phyloP scores from a whole-genome alignment of 2,888 invertebrate genomes.

The Dinocampus coccinellae region DNA sequence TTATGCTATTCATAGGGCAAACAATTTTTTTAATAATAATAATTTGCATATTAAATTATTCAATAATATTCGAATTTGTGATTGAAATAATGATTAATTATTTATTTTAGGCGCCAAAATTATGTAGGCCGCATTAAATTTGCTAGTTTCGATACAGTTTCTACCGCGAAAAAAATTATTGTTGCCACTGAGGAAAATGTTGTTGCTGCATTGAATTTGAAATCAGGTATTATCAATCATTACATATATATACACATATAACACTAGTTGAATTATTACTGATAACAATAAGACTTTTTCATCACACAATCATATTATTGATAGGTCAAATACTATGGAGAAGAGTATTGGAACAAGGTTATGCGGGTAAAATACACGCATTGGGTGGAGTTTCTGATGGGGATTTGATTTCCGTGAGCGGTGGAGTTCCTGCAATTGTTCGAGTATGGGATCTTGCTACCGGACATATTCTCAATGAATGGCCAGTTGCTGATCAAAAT shows the following conservation, averaged over 20 bases:
- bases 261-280: slow-evolving; percentile 18
- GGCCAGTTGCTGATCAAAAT: slow-evolving; percentile 72
- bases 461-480: slow-evolving; percentile 83
- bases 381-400: slow-evolving; percentile 75
- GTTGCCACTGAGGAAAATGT: slow-evolving; percentile 91
- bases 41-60: slow-evolving; percentile 35
- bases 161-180: slow-evolving; percentile 80
- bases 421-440: slow-evolving; percentile 79
- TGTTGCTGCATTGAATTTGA: slow-evolving; percentile 84
- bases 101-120: slow-evolving; percentile 79
- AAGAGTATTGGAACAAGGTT: slow-evolving; percentile 80
- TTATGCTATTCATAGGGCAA: slow-evolving; percentile 43
- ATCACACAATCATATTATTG: slow-evolving; percentile 37
- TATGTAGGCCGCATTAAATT: slow-evolving; percentile 87
- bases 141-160: slow-evolving; percentile 81
- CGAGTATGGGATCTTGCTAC: slow-evolving; percentile 84
- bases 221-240: slow-evolving; percentile 74
- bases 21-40: slow-evolving; percentile 40
- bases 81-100: slow-evolving; percentile 39
- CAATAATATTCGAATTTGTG: not conserved
- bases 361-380: slow-evolving; percentile 77
- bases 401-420: slow-evolving; percentile 82
- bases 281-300: slow-evolving; percentile 6
- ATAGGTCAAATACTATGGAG: slow-evolving; percentile 85
- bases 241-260: too few species aligned